Percentiles rank a stretch among this genome's conserved stretches.
Conservation (phyloP, 2,797 vertebrate genomes). For the Premnoplex brunnescens region DNA sequence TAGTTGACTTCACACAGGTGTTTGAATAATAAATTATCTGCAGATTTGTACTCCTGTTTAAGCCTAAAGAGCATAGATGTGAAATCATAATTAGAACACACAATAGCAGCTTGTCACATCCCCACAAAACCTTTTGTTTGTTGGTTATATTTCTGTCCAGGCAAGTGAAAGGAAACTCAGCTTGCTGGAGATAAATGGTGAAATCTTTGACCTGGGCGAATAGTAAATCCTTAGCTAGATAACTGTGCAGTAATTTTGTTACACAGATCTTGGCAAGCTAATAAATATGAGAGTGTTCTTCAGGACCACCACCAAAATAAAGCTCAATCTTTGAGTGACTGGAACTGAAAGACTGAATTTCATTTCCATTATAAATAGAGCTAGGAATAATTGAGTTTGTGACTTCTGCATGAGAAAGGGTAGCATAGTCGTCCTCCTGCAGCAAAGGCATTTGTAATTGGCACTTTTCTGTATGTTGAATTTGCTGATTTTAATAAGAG, state of each 20-base stretch:
- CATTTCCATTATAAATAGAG: not conserved
- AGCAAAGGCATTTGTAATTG: not conserved
- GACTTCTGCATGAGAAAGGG: not conserved
- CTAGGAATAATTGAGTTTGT: not conserved
- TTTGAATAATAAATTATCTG: not conserved
- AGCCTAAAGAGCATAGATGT: not conserved
- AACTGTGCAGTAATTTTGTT: slow-evolving; percentile 4
- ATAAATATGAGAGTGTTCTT: not conserved
- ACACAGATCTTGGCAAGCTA: not conserved
- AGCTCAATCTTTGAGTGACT: not conserved
- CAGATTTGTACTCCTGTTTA: not conserved
- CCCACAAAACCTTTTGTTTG: slow-evolving; percentile 2
- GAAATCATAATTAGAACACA: not conserved
- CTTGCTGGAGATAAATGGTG: slow-evolving; percentile 9
- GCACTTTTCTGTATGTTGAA: not conserved
- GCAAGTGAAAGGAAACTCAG: slow-evolving; percentile 19
- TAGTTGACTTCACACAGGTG: not conserved
- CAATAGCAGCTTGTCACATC: not conserved
- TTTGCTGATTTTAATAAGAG: not conserved
- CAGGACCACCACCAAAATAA: slow-evolving; percentile 11
- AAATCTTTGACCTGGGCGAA: slow-evolving; percentile 31
- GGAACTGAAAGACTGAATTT: not conserved
- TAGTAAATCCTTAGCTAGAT: slow-evolving; percentile 34
- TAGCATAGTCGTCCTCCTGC: not conserved
- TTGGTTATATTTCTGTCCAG: slow-evolving; percentile 23